Percentiles rank a stretch among this genome's conserved stretches.
Conservation (phyloP, 2,888 invertebrate genomes). For the Drosophila mulleri region DNA sequence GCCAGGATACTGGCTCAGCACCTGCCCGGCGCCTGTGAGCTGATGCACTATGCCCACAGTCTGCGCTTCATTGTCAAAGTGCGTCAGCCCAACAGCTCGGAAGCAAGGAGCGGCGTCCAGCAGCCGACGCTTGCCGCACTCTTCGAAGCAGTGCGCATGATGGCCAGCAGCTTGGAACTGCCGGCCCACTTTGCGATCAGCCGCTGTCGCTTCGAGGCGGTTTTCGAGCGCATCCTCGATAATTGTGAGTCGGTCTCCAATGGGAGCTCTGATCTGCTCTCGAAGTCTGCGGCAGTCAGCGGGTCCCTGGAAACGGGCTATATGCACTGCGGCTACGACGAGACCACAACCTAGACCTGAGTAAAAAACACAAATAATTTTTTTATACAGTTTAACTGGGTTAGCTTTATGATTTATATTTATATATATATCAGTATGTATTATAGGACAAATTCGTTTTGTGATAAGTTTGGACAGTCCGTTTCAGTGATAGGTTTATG, state of each 20-base stretch:
- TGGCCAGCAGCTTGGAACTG: constrained; percentile 49
- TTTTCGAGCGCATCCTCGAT: constrained; percentile 84
- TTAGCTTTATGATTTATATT: constrained; percentile 14
- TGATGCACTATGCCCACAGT: constrained; percentile 82
- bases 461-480: constrained; percentile 62
- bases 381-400: not conserved
- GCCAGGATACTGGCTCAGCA: constrained; percentile 74
- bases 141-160: constrained; percentile 51
- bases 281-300: constrained; percentile 62
- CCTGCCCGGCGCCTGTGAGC: constrained; percentile 74
- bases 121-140: constrained; percentile 76
- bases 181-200: constrained; percentile 79
- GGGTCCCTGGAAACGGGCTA: constrained; percentile 77
- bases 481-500: constrained; percentile 58
- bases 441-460: constrained; percentile 23
- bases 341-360: constrained; percentile 71
- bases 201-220: constrained; percentile 83
- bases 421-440: constrained; percentile 19
- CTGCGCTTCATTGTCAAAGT: constrained; percentile 81
- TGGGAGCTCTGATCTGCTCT: constrained; percentile 42
- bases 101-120: not conserved
- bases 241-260: constrained; percentile 45
- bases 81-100: constrained; percentile 11
- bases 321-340: constrained; percentile 81
- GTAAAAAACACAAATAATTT: not conserved